Evolutionary conservation across 2,888 invertebrate species (phyloP).

Genomic region (Rhagophthalmus giganteus): DNA sequence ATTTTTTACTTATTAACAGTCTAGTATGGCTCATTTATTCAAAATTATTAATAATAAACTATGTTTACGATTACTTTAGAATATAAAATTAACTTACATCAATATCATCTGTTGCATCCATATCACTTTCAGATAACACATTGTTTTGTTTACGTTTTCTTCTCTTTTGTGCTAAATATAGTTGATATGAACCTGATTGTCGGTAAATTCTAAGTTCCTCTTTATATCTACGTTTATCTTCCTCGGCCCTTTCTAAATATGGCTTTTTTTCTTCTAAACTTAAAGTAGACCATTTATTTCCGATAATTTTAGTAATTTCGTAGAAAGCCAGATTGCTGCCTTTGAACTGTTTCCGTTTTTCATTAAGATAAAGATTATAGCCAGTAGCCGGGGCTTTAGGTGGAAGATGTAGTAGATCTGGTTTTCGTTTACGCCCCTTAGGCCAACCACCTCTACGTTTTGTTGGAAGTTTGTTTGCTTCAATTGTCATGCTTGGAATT

Average conservation of each 20-base stretch:
- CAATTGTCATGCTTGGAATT: constrained; percentile 4
- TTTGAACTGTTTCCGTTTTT: constrained; percentile 60
- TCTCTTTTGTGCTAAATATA: constrained; percentile 58
- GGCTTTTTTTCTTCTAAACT: constrained; percentile 59
- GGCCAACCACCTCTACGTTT: constrained; percentile 65
- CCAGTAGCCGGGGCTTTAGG: constrained; percentile 64
- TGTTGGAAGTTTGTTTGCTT: constrained; percentile 37
- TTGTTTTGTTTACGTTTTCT: constrained; percentile 50
- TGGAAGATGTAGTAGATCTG: constrained; percentile 56
- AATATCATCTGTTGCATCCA: constrained; percentile 60
- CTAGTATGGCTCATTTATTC: too few species aligned
- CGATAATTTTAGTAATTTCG: constrained; percentile 62
- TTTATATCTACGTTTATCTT: constrained; percentile 61
- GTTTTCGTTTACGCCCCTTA: constrained; percentile 63
- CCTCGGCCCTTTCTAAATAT: constrained; percentile 60
- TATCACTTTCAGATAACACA: constrained; percentile 56
- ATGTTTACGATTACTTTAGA: too few species aligned
- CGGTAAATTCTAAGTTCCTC: constrained; percentile 61
- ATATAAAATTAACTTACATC: constrained; percentile 51
- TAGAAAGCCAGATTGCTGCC: constrained; percentile 58
- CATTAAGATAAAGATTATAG: constrained; percentile 61
- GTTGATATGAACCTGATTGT: constrained; percentile 61
- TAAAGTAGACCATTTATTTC: constrained; percentile 62
- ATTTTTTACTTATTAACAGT: too few species aligned
- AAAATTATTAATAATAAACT: too few species aligned